Conservation (phyloP, 2,888 invertebrate species). For the Beris morrisii region DNA sequence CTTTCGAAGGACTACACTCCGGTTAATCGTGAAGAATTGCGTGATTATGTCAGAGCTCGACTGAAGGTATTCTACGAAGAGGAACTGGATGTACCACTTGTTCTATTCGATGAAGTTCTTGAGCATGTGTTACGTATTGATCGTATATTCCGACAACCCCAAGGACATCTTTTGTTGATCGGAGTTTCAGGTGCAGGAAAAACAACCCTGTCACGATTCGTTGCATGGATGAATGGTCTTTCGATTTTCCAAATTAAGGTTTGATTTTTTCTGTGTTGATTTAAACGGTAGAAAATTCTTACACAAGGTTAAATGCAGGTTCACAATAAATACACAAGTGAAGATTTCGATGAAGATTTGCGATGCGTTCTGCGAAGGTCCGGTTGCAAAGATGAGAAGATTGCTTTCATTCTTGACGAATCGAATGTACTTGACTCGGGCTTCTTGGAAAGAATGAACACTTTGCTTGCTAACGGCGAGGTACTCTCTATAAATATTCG, state of each 20-base stretch:
- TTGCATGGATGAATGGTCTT: slow-evolving; percentile 99
- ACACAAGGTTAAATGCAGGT: slow-evolving; percentile 60
- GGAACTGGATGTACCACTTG: slow-evolving; percentile 96
- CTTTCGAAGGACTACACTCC: slow-evolving; percentile 97
- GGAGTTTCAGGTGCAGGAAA: slow-evolving; percentile 99
- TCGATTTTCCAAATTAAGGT: slow-evolving; percentile 99
- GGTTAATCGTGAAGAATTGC: slow-evolving; percentile 89
- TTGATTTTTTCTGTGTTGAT: neutral
- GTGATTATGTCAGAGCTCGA: slow-evolving; percentile 96
- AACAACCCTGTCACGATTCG: slow-evolving; percentile 97
- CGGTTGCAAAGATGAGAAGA: slow-evolving; percentile 95
- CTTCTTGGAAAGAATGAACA: slow-evolving; percentile 99
- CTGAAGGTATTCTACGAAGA: slow-evolving; percentile 99
- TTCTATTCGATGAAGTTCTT: slow-evolving; percentile 98
- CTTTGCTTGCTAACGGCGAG: slow-evolving; percentile 97
- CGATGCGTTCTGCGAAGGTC: slow-evolving; percentile 83
- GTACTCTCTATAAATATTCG: slow-evolving; percentile 42
- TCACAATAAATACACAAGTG: slow-evolving; percentile 98
- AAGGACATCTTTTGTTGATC: slow-evolving; percentile 95
- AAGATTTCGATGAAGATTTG: slow-evolving; percentile 98
- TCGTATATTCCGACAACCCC: slow-evolving; percentile 98
- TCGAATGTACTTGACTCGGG: slow-evolving; percentile 98
- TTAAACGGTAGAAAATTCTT: slow-evolving; percentile 1
- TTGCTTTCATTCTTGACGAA: slow-evolving; percentile 98
- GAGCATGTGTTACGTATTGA: slow-evolving; percentile 99